Evolutionary conservation across 2,888 invertebrate genomes (phyloP).

Genomic region (Fissipunctia ypsillon): DNA sequence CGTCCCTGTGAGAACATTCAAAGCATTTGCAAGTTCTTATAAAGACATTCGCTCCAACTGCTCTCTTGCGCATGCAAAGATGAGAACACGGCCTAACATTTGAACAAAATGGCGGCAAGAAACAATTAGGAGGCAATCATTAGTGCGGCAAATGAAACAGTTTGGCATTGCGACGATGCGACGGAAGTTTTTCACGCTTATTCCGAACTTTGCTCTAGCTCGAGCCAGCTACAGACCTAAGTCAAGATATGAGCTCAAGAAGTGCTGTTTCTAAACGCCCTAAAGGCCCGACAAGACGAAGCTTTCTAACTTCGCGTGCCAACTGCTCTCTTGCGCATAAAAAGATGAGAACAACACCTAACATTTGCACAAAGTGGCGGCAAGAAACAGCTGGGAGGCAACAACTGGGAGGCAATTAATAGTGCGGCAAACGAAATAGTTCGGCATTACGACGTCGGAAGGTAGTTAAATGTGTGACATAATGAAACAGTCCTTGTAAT

Average conservation of each 20-base stretch:
- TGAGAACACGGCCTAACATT: slow-evolving; percentile 19
- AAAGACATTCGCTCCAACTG: slow-evolving; percentile 7
- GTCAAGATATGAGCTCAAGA: no score
- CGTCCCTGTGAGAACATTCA: neutral
- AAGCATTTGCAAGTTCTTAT: neutral
- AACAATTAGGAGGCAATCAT: slow-evolving; percentile 50
- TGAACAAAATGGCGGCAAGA: slow-evolving; percentile 36
- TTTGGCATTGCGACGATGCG: slow-evolving; percentile 38
- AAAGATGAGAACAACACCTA: no score
- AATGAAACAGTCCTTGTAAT: slow-evolving; percentile 49
- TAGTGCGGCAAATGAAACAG: slow-evolving; percentile 61
- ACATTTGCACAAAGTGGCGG: no score
- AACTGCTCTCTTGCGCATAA: no score
- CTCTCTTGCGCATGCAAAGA: slow-evolving; percentile 16
- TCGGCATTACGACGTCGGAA: slow-evolving; percentile 44
- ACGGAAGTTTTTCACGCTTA: slow-evolving; percentile 25
- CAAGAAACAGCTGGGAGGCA: no score
- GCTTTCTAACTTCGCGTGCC: no score
- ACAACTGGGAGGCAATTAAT: slow-evolving; percentile 51
- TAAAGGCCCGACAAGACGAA: no score
- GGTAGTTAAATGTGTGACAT: slow-evolving; percentile 52
- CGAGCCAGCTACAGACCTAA: no score
- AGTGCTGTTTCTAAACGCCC: no score
- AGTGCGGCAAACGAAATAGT: slow-evolving; percentile 60
- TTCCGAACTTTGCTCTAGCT: no score